Evolutionary conservation across 2,113 vertebrate genomes (phyloP).

Genomic region (Ardeotis arabs): DNA sequence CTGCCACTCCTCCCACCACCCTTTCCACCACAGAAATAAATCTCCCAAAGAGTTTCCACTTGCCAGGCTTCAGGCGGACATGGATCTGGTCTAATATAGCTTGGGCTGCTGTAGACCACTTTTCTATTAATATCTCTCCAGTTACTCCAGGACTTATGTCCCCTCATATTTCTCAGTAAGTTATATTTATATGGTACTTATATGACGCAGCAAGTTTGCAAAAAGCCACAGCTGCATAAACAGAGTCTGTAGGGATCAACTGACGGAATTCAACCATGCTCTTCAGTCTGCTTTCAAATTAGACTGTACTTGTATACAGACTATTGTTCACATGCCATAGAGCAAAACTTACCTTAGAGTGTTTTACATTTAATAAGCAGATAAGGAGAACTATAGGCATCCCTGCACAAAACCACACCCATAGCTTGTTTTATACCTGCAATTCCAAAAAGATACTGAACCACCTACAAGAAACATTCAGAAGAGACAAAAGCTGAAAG

Average conservation of each 20-base stretch:
- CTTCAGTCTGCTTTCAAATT: slow-evolving; percentile 30
- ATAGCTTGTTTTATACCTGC: not conserved
- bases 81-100: not conserved
- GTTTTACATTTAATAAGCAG: not conserved
- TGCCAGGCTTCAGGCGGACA: not conserved
- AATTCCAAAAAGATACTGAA: not conserved
- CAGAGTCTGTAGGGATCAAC: slow-evolving; percentile 11
- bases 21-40: not conserved
- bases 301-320: not conserved
- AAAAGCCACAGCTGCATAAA: slow-evolving; percentile 58
- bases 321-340: not conserved
- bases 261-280: not conserved
- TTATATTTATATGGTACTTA: slow-evolving; percentile 55
- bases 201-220: not conserved
- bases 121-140: slow-evolving; percentile 44
- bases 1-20: not conserved
- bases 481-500: not conserved
- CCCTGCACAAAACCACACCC: not conserved
- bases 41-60: not conserved
- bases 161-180: slow-evolving; percentile 2
- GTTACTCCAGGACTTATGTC: not conserved
- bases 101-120: slow-evolving; percentile 43
- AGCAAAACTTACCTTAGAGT: not conserved
- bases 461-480: not conserved
- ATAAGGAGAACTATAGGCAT: not conserved